Evolutionary conservation across 1,140 invertebrate species (phyloP).

Genomic region (Eriosoma lanigerum): DNA sequence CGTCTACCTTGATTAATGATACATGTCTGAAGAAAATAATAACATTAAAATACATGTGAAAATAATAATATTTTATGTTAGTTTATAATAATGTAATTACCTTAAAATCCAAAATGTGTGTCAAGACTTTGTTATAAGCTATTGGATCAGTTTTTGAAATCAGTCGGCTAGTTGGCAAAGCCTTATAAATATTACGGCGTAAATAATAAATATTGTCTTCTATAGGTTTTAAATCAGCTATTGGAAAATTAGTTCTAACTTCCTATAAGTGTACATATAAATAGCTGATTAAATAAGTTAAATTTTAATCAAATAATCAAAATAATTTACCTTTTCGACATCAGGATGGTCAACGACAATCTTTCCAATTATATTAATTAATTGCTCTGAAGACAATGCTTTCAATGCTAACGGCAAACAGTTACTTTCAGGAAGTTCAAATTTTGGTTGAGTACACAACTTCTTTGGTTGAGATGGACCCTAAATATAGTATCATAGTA

Average conservation of each 20-base stretch:
- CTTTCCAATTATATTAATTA: slow-evolving; percentile 21
- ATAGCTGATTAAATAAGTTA: no score
- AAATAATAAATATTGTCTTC: slow-evolving; percentile 68
- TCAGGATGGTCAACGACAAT: slow-evolving; percentile 59
- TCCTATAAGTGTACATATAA: slow-evolving; percentile 55
- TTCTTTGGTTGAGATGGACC: not conserved
- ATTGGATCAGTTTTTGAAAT: slow-evolving; percentile 70
- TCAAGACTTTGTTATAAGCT: slow-evolving; percentile 65
- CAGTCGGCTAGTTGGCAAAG: slow-evolving; percentile 66
- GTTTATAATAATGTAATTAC: slow-evolving; percentile 57
- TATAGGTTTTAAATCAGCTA: slow-evolving; percentile 68
- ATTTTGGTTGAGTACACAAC: not conserved
- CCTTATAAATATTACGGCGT: slow-evolving; percentile 72
- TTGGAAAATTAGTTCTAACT: slow-evolving; percentile 63
- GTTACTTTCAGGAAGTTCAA: not conserved
- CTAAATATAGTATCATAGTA: not conserved
- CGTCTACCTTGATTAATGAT: slow-evolving; percentile 68
- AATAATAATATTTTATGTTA: not conserved
- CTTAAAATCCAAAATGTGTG: slow-evolving; percentile 69
- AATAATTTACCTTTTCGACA: slow-evolving; percentile 60
- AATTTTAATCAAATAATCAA: not conserved
- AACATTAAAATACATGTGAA: not conserved
- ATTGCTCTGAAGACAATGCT: slow-evolving; percentile 22
- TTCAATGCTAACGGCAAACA: not conserved
- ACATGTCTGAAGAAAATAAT: slow-evolving; percentile 63